Evolutionary conservation across 2,113 vertebrate genomes (phyloP), one percentile per base, ranked within the genome.

Genomic region (Poeciliopsis turrubarensis): DNA sequence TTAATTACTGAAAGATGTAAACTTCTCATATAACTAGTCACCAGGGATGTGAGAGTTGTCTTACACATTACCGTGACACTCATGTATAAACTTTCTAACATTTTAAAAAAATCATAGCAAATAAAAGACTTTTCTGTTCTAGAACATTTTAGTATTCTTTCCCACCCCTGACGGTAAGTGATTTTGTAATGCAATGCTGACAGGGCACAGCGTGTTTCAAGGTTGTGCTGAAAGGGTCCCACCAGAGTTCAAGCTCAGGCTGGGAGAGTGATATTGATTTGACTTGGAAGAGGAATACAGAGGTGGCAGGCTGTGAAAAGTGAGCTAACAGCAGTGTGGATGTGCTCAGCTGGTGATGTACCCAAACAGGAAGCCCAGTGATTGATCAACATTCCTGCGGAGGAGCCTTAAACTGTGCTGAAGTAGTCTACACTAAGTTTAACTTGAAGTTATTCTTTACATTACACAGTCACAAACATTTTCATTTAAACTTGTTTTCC

Each of bases 251-350:
- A 75, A 61, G 44, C 66, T 77, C 65, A 67, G 32, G 39, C 32
- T 75, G 70, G 62, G 22, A 68, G 39, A 74, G 79, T 39, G 67
- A 68, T 80, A 85, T 87, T 85, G 82, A 85, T 87, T 80, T 74
- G 70, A 74, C 73, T 74, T 72, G 70, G 68, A 73, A 87, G 73
- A 39, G 63, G 32, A 68, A 60, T 1, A 3, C 51, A 60, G 41
- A 70, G 65, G 79, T 68, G 44, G 68, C 57, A 54, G 77, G 63
- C 60, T 64, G 73, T 68, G 60, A 70, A 60, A 70, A 82, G 73
- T 68, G 73, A 79, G 80, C 62, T 54, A 82, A 82, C 72, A 9
- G 27, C 51, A 60, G 72, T 60, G 37, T 65, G 72, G 37, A 74
- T 51, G 67, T 68, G 68, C 84, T 68, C 80, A 77, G 76, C 66